A percentile compares a stretch with the other conserved stretches of the same genome.
Evolutionary conservation across 2,113 vertebrate species (phyloP).

Genomic region (Naja naja): DNA sequence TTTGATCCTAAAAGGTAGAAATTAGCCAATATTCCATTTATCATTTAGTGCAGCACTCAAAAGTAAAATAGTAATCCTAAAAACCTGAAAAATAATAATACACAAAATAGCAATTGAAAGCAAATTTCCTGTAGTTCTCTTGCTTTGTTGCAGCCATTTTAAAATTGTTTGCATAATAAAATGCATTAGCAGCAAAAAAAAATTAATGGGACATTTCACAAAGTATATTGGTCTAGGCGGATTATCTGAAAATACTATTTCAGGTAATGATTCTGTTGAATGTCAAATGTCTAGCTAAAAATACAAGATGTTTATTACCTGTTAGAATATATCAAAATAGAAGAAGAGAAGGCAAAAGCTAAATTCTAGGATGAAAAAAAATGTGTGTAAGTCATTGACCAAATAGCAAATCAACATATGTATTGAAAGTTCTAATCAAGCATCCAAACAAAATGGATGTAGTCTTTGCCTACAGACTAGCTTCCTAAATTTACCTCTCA

Average conservation of each 20-base stretch:
- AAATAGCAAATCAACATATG: neutral
- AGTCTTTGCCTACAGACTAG: neutral
- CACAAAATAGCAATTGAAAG: neutral
- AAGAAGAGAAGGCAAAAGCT: neutral
- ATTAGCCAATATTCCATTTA: neutral
- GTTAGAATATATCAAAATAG: neutral
- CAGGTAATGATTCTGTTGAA: constrained; percentile 11
- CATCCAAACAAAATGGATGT: neutral
- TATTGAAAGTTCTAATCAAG: neutral
- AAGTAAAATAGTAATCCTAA: neutral
- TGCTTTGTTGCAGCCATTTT: neutral
- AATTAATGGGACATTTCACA: neutral
- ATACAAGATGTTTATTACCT: neutral
- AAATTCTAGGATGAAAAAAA: neutral
- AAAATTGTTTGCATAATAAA: neutral
- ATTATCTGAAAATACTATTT: constrained; percentile 2
- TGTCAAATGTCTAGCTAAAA: neutral
- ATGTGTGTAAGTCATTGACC: neutral
- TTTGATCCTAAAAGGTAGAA: neutral
- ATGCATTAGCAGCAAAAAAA: neutral
- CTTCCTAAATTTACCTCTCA: neutral
- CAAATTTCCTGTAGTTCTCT: neutral
- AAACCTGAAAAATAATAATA: neutral
- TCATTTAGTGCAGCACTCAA: neutral
- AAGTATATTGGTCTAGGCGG: neutral